Evolutionary conservation across 1,140 invertebrate genomes (phyloP).

Genomic region (Triops longicaudatus): DNA sequence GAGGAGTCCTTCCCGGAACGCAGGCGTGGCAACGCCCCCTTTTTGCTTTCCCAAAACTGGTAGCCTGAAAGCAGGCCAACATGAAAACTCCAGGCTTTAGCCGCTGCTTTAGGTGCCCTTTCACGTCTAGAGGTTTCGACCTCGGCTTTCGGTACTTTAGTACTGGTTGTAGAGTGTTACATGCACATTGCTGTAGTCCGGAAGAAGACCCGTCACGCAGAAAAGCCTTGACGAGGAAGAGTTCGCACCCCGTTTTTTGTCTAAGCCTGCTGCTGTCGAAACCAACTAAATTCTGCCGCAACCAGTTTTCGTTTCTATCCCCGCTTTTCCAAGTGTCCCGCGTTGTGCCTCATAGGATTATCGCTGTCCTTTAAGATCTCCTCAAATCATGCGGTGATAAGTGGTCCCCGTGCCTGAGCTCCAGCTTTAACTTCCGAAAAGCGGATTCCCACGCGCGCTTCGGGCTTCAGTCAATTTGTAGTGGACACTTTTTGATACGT

Average conservation of each 20-base stretch:
- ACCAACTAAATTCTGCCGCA: not conserved
- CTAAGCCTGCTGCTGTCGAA: not conserved
- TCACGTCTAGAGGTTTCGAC: constrained; percentile 2
- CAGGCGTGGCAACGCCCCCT: constrained; percentile 4
- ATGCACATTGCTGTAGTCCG: not conserved
- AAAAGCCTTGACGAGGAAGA: not conserved
- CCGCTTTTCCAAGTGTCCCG: not conserved
- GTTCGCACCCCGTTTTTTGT: not conserved
- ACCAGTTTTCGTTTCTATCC: not conserved
- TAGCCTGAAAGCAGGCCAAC: not conserved
- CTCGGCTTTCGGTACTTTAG: constrained; percentile 2
- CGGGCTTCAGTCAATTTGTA: not conserved
- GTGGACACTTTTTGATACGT: not conserved
- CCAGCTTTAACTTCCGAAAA: not conserved
- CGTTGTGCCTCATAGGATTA: constrained; percentile 7
- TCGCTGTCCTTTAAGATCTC: not conserved
- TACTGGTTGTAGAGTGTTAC: constrained; percentile 7
- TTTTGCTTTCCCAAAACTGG: not conserved
- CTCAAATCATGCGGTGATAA: not conserved
- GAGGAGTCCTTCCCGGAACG: not conserved
- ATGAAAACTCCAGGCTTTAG: not conserved
- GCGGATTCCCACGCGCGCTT: not conserved
- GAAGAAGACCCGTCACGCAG: not conserved
- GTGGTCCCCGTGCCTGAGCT: not conserved
- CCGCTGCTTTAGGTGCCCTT: not conserved